Conservation (phyloP, 2,888 invertebrate species). For the Xestobium rufovillosum region DNA sequence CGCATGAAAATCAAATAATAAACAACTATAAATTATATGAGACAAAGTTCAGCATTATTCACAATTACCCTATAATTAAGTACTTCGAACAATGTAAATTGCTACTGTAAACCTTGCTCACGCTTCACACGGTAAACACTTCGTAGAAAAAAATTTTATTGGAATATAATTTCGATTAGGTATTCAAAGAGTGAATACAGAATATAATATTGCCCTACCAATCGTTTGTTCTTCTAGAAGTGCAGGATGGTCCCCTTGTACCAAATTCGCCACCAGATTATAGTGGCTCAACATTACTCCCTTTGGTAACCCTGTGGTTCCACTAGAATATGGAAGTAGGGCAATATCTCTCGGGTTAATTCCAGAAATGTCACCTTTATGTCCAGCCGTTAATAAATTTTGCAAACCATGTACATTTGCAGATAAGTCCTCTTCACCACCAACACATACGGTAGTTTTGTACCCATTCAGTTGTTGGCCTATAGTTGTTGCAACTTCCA, state of each 20-base stretch:
- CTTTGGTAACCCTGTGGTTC: slow-evolving; percentile 77
- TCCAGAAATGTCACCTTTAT: slow-evolving; percentile 41
- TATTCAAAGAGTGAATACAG: no score
- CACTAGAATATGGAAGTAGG: slow-evolving; percentile 58
- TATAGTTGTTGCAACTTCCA: slow-evolving; percentile 53
- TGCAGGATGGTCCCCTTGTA: slow-evolving; percentile 35
- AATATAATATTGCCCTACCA: slow-evolving; percentile 27
- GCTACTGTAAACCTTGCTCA: no score
- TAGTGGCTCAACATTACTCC: slow-evolving; percentile 68
- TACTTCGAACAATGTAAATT: no score
- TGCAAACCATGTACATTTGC: slow-evolving; percentile 41
- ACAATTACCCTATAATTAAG: no score
- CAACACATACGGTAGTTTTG: slow-evolving; percentile 56
- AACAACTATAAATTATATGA: no score
- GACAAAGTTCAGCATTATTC: no score
- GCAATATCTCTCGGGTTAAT: slow-evolving; percentile 48
- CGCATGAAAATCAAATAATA: no score
- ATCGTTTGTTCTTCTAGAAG: slow-evolving; percentile 27
- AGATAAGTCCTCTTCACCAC: slow-evolving; percentile 49
- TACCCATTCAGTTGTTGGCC: slow-evolving; percentile 50
- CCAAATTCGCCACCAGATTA: slow-evolving; percentile 50
- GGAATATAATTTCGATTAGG: no score
- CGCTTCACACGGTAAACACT: no score
- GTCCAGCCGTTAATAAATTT: slow-evolving; percentile 36
- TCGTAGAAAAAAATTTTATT: no score